A percentile compares a stretch with the other conserved stretches of the same genome.
phyloP scores from a whole-genome alignment of 2,113 vertebrate genomes.

The Oceanodroma tethys region DNA sequence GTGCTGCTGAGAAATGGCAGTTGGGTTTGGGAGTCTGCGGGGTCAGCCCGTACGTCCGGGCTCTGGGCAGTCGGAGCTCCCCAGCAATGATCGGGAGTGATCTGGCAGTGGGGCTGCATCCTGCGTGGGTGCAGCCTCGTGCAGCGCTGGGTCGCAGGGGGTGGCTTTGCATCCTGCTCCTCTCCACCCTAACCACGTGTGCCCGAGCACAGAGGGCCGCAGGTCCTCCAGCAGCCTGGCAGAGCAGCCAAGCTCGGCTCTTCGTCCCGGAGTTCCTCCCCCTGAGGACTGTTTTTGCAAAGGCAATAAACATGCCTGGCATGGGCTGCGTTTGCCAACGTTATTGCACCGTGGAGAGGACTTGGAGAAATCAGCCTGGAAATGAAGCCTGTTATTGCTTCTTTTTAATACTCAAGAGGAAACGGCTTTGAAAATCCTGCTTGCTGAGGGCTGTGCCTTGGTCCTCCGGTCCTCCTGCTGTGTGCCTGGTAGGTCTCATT shows the following conservation, averaged over 20 bases:
- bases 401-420: background rate
- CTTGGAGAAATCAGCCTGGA: background rate
- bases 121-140: background rate
- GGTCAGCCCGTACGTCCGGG: accelerated
- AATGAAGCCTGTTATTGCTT: background rate
- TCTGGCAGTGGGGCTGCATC: background rate
- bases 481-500: background rate
- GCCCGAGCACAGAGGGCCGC: accelerated
- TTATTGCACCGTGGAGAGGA: background rate
- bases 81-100: no score
- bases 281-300: background rate
- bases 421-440: background rate
- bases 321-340: background rate
- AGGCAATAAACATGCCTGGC: background rate
- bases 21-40: accelerated
- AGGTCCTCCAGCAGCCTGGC: background rate
- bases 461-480: background rate
- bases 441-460: background rate
- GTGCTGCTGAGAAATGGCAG: accelerated
- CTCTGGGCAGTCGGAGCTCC: background rate
- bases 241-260: background rate
- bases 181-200: background rate
- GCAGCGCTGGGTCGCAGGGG: no score
- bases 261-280: background rate
- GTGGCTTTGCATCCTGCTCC: background rate